These are phyloP conservation scores for Colistium nudipinnis DNA, from an alignment of 2,113 vertebrate species.

Conservation along the genomic window DNA sequence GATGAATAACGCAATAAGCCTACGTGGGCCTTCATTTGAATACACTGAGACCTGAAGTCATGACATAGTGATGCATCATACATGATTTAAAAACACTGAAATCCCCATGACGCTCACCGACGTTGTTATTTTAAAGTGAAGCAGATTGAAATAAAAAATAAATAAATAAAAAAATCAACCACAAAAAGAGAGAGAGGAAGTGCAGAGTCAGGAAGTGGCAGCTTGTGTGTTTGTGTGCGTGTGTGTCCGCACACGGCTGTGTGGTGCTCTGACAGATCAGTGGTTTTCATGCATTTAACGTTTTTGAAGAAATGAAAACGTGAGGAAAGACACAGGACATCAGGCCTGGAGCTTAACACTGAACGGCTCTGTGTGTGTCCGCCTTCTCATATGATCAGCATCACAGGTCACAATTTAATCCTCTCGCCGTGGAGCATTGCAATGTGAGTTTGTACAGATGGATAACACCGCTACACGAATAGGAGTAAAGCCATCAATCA, in stretches of 20 bases:
- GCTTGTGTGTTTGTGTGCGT: too few relatives aligned
- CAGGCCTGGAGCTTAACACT: not conserved
- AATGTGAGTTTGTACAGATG: not conserved
- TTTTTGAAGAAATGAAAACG: not conserved
- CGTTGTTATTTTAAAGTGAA: constrained; percentile 27
- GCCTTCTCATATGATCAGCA: not conserved
- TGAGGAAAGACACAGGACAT: not conserved
- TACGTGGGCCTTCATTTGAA: too few relatives aligned
- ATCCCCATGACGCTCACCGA: not conserved
- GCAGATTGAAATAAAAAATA: constrained; percentile 34
- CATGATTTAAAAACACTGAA: too few relatives aligned
- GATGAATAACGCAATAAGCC: too few relatives aligned
- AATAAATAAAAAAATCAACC: constrained; percentile 39
- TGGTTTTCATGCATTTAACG: not conserved
- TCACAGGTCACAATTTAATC: not conserved
- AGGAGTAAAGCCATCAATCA: too few relatives aligned
- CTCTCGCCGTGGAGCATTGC: not conserved
- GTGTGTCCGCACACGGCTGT: constrained; percentile 50
- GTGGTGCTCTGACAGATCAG: not conserved
- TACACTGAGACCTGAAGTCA: too few relatives aligned
- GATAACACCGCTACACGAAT: too few relatives aligned
- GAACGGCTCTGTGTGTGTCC: not conserved
- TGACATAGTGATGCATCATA: too few relatives aligned
- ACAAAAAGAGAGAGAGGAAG: constrained; percentile 71
- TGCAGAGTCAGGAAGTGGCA: constrained; percentile 76